Percentiles rank a stretch among this genome's conserved stretches.
Conservation (phyloP, 2,888 invertebrate species). For the Drosophila atripex region DNA sequence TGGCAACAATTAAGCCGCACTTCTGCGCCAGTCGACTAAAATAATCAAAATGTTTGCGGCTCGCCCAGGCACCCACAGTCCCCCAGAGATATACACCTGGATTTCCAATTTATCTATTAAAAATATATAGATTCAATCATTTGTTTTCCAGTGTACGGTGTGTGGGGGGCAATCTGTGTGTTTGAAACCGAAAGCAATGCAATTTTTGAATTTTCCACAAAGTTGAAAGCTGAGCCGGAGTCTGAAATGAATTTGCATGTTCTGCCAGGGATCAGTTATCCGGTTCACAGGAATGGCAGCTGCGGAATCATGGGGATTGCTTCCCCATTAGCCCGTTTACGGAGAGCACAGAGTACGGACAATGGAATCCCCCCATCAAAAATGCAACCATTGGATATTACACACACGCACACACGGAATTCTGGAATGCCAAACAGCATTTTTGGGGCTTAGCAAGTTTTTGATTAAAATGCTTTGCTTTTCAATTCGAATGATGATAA, state of each 20-base stretch:
- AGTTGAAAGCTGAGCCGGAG: constrained; percentile 29
- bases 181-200: constrained; percentile 39
- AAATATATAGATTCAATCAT: background rate
- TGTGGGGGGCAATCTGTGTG: constrained; percentile 25
- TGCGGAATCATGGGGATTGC: constrained; percentile 43
- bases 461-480: constrained; percentile 43
- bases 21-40: constrained; percentile 55
- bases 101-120: background rate
- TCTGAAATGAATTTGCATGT: constrained; percentile 46
- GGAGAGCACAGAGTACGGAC: constrained; percentile 9
- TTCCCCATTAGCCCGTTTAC: constrained; percentile 33
- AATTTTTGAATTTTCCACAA: constrained; percentile 36
- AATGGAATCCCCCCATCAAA: constrained; percentile 27
- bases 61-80: constrained; percentile 40
- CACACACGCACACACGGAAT: constrained; percentile 9
- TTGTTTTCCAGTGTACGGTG: background rate
- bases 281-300: constrained; percentile 13
- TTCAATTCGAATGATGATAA: constrained; percentile 4
- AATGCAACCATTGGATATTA: constrained; percentile 35
- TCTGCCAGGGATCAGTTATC: constrained; percentile 32
- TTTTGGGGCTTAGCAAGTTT: constrained; percentile 44
- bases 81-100: constrained; percentile 5
- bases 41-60: constrained; percentile 66
- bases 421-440: constrained; percentile 25
- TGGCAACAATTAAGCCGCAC: constrained; percentile 68